These are phyloP conservation scores for Meloe dianella DNA, from an alignment of 2,888 invertebrate species.

Conservation along the genomic window DNA sequence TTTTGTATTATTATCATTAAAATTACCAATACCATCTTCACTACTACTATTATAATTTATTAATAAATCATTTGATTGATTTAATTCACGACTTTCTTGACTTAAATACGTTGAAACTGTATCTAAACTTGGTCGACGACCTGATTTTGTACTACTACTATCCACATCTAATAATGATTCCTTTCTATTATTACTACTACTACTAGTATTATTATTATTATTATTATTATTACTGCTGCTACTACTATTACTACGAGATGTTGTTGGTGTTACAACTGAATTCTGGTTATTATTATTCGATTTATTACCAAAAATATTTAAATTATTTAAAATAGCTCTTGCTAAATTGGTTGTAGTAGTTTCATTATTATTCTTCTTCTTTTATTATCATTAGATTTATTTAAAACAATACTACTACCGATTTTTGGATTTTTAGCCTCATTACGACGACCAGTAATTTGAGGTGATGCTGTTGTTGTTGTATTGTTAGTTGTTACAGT, in stretches of 20 bases:
- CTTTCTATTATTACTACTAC: slow-evolving; percentile 48
- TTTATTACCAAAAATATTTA: slow-evolving; percentile 77
- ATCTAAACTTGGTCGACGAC: slow-evolving; percentile 82
- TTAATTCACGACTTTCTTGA: slow-evolving; percentile 77
- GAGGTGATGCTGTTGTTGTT: slow-evolving; percentile 45
- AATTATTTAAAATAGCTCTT: slow-evolving; percentile 78
- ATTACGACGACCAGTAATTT: slow-evolving; percentile 33
- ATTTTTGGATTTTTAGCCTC: slow-evolving; percentile 42
- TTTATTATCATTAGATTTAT: slow-evolving; percentile 48
- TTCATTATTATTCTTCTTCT: slow-evolving; percentile 59
- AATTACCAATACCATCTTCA: slow-evolving; percentile 47
- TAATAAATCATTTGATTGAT: slow-evolving; percentile 57
- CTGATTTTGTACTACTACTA: slow-evolving; percentile 76
- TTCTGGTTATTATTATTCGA: slow-evolving; percentile 3
- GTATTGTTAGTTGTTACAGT: background rate
- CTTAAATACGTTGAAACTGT: slow-evolving; percentile 89
- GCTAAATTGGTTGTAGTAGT: slow-evolving; percentile 71
- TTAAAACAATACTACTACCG: slow-evolving; percentile 50
- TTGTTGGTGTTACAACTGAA: background rate
- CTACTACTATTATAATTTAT: slow-evolving; percentile 53
- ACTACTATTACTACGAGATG: background rate
- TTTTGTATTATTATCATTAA: background rate
- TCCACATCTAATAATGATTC: slow-evolving; percentile 67
- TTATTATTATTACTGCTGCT: background rate
- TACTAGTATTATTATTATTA: slow-evolving; percentile 18